Evolutionary conservation across 2,888 invertebrate genomes (phyloP), one percentile per base, ranked within the genome.

Genomic region (Cinara cedri): DNA sequence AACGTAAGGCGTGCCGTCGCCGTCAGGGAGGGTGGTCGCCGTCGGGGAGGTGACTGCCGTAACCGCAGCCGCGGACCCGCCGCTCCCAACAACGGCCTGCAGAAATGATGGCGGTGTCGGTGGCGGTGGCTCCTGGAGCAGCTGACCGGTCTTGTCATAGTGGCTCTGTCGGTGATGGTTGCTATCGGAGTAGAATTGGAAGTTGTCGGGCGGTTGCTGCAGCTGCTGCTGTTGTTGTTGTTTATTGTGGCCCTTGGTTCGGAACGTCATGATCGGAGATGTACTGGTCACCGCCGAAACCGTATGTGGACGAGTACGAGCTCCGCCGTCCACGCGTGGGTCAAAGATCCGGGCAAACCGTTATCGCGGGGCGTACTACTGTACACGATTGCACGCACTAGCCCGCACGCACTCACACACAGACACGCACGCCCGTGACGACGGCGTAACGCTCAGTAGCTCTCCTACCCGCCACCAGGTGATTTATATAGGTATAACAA

Each of bases 1-100:
- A 83, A 90, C 88, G 85, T 90, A 90, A 57, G 89, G 88, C 80
- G 88, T 87, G 84, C 88, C 87, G 81, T 88, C 87, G 34, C 16
- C 26, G n/a, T 26, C 19, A 84, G 89, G 88, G 74, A 89, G 85
- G 83, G 88, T 88, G 80, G 87, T 85, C 65, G 86, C 85, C 82
- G 86, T n/a, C n/a, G n/a, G n/a, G n/a, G n/a, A n/a, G n/a, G n/a
- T n/a, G 34, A 6, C 83, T 81, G n/a, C 86, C 86, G 86, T 86
- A 83, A 87, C 86, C 82, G 78, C 66, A 14, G 42, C 26, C 2
- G 42, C 26, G 34, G 51, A 19, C 13, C 54, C 70, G 16, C 66
- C 66, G 42, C 46, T 68, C 19, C 60, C 70, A 49, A 66, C n/a
- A 14, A 46, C 62, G 6, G 6, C 34, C 34, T 34, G 34, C 34